phyloP scores from a whole-genome alignment of 2,888 invertebrate genomes.

The Arrhopalites spinosus region DNA sequence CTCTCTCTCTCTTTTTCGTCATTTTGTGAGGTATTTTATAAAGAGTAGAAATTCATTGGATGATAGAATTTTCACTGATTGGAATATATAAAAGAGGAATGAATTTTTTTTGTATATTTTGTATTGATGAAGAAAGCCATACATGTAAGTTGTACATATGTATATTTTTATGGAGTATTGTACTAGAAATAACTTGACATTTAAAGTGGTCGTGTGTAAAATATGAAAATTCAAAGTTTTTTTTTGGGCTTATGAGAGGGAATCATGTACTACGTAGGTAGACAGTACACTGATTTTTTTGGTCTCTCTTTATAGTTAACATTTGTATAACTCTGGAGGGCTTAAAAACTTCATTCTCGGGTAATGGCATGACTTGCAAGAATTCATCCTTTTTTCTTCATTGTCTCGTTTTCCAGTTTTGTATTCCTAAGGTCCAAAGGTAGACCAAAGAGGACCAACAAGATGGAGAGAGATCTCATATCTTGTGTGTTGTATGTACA shows the following conservation, averaged over 20 bases:
- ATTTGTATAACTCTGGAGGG: conserved; percentile 25
- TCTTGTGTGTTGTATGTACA: neutral
- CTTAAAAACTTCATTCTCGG: conserved; percentile 39
- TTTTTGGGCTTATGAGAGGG: neutral
- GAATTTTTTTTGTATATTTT: no score
- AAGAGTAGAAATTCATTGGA: no score
- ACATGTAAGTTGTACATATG: neutral
- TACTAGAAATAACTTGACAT: conserved; percentile 14
- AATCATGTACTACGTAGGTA: neutral
- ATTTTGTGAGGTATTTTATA: no score
- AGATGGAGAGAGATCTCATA: neutral
- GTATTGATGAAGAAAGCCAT: no score
- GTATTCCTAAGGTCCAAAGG: neutral
- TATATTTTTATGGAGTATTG: neutral
- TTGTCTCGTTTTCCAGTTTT: conserved; percentile 29
- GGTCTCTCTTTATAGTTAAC: neutral
- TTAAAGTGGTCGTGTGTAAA: conserved; percentile 6
- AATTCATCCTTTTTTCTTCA: conserved; percentile 39
- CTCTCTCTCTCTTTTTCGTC: no score
- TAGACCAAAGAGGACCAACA: neutral
- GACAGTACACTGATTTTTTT: neutral
- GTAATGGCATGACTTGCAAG: conserved; percentile 50
- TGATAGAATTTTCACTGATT: no score
- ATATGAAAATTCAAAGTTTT: neutral
- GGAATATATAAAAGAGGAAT: no score